Evolutionary conservation across 1,140 invertebrate genomes (phyloP).

Genomic region (Cyclargus thomasi): DNA sequence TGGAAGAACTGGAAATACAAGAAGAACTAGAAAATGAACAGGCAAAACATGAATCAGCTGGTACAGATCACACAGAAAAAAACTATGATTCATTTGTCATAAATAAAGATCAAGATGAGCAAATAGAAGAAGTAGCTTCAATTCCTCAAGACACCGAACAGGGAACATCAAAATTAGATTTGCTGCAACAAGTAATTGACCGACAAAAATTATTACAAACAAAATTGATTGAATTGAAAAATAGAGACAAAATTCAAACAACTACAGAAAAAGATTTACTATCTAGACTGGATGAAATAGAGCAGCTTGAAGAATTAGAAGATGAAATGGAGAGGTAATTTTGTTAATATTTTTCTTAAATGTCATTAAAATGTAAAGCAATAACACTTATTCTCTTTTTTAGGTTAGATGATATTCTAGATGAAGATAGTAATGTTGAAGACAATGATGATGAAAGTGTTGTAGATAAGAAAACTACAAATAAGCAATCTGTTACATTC

Average conservation of each 20-base stretch:
- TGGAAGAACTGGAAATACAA: constrained; percentile 69
- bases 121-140: constrained; percentile 21
- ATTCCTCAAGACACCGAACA: constrained; percentile 26
- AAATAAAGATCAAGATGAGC: constrained; percentile 28
- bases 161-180: constrained; percentile 38
- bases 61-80: constrained; percentile 24
- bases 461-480: constrained; percentile 31
- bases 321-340: constrained; percentile 72
- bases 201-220: constrained; percentile 73
- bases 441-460: constrained; percentile 33
- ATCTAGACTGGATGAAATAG: constrained; percentile 74
- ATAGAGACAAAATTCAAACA: constrained; percentile 51
- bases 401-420: constrained; percentile 52
- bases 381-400: constrained; percentile 23
- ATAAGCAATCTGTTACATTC: constrained; percentile 55
- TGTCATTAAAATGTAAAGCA: background rate
- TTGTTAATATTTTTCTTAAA: constrained; percentile 2
- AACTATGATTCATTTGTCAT: constrained; percentile 30
- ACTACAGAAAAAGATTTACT: constrained; percentile 70
- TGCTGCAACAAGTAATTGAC: constrained; percentile 67
- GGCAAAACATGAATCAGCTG: constrained; percentile 26
- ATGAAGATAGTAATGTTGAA: constrained; percentile 35
- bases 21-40: constrained; percentile 70
- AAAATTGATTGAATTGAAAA: constrained; percentile 65
- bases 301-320: constrained; percentile 76